Evolutionary conservation across 2,797 vertebrate species (phyloP), one percentile per base, ranked within the genome.

Genomic region (Limosa lapponica): DNA sequence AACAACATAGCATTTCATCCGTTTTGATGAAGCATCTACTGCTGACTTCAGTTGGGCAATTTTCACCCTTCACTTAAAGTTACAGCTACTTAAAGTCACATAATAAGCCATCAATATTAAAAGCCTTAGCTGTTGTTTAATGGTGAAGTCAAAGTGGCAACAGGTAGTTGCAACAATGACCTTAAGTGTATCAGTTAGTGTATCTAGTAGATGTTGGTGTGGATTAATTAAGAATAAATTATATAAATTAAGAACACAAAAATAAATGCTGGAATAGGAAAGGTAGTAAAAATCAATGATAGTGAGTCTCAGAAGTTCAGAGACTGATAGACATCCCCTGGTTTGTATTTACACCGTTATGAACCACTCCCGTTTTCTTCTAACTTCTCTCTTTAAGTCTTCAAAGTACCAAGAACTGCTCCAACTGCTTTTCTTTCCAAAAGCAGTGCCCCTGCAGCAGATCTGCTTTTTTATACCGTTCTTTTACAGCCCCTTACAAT

Each of bases 371-470:
- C 27, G 0, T 79, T 75, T 95, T 87, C 46, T 82, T 82, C 70
- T 30, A 6, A 64, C 73, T 89, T 87, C 64, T 17, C 23, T 86
- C 37, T 44, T 39, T 72, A 82, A 41, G 44, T 71, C 83, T 90
- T 93, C 78, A 64, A 82, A 93, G 61, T 54, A 52, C 58, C 30
- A n/a, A 75, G 37, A 91, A 87, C 70, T 5, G 10, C 55, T 80
- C 49, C 14, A 57, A 10, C 73, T 82, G 46, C 83, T 94, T 89
- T 89, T 90, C 88, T 51, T 92, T 93, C 74, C 90, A 87, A 87
- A 90, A 93, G 72, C 32, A 59, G 36, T 70, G 90, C 39, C 59
- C 67, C 44, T 37, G 80, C 48, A 93, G 81, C 66, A 79, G 51
- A 58, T 73, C 30, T 79, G 7, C 16, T 66, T 55, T 19, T 65